Evolutionary conservation across 2,797 vertebrate species (phyloP), one percentile per base, ranked within the genome.

Genomic region (Malacoctenus gilli): DNA sequence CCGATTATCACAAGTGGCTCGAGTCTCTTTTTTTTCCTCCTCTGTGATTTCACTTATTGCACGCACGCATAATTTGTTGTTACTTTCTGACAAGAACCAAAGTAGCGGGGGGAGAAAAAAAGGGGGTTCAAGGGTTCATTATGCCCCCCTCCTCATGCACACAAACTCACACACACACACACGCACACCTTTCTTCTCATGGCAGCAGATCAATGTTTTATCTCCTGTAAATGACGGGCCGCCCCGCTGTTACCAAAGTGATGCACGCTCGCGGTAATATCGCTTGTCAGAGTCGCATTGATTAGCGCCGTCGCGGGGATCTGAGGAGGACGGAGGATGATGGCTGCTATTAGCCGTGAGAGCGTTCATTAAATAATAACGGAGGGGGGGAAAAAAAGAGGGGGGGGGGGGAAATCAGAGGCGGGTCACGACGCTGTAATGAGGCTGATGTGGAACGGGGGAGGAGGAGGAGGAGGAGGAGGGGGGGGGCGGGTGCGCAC

Each of bases 211-310:
- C 67, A 5, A 64, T 77, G 44, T 56, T 71, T 55, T 49, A 59
- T 72, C 60, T 52, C 58, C 57, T 69, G 44, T 30, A 46, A 60
- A 56, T 58, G 59, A 62, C 63, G 56, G 68, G 34, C 64, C 14
- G n/a, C 21, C 28, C n/a, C 23, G 35, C 55, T 63, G 55, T 61
- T 57, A 55, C 61, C 68, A 73, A 75, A 30, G 8, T 58, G 79
- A 82, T 77, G 59, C 68, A 60, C 55, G 60, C 68, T 59, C 42
- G 43, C 21, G 61, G 39, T 72, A 59, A 69, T 68, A 53, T 9
- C 67, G 65, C 65, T 64, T 68, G 69, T 77, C 70, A 52, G 52
- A 44, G 44, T 34, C 18, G 14, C 57, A 77, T 72, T 70, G 80
- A 80, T 83, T 69, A 55, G 49, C 51, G 25, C n/a, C 35, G 6